These are phyloP conservation scores for Tokudaia tokunoshimensis DNA, from an alignment of 2,797 vertebrate genomes.

Conservation along the genomic window DNA sequence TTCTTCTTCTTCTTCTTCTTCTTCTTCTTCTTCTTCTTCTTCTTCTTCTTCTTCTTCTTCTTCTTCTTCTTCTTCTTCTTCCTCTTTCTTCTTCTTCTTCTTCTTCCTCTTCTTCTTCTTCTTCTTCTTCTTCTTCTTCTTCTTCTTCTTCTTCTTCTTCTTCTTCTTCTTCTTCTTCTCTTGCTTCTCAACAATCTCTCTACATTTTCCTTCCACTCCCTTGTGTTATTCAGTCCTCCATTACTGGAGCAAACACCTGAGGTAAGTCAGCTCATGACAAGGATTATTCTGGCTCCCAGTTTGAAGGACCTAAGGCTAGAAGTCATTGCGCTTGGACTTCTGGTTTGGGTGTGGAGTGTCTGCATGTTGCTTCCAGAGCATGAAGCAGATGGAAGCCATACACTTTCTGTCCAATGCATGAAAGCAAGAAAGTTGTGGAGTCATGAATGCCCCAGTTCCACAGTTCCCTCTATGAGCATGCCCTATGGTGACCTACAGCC, in stretches of 20 bases:
- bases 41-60: too few relatives aligned
- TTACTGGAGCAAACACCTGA: background rate
- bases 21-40: too few relatives aligned
- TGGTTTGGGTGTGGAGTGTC: too few relatives aligned
- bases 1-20: too few relatives aligned
- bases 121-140: too few relatives aligned
- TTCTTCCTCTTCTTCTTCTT: too few relatives aligned
- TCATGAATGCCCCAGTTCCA: background rate
- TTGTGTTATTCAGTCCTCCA: background rate
- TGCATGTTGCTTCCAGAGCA: background rate
- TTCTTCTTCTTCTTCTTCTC: background rate
- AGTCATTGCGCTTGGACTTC: too few relatives aligned
- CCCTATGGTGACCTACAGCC: background rate
- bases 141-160: too few relatives aligned
- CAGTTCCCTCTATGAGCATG: too few relatives aligned
- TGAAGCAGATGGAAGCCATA: background rate
- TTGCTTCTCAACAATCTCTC: background rate
- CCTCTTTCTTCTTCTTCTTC: too few relatives aligned
- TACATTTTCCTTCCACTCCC: too few relatives aligned
- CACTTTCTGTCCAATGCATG: background rate
- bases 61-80: too few relatives aligned
- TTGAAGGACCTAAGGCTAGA: background rate
- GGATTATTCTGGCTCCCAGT: background rate
- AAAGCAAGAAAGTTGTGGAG: background rate
- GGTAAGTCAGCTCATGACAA: background rate